Evolutionary conservation across 2,113 vertebrate species (phyloP).

Genomic region (Archocentrus centrarchus): DNA sequence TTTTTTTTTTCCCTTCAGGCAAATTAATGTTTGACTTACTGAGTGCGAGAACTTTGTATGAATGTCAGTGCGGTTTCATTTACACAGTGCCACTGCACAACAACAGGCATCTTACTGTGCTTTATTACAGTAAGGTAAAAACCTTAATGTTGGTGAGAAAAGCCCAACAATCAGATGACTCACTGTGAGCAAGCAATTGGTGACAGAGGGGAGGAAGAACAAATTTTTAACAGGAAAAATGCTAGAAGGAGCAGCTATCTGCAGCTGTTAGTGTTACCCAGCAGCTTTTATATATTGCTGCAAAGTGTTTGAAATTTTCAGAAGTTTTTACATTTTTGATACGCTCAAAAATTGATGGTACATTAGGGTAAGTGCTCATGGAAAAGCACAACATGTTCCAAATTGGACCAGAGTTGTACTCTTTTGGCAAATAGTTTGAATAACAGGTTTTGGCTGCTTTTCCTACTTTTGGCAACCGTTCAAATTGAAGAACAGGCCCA

Average conservation of each 20-base stretch:
- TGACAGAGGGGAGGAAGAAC: neutral
- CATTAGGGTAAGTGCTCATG: neutral
- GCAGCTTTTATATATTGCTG: neutral
- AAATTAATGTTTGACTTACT: neutral
- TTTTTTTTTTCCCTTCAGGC: neutral
- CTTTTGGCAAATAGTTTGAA: constrained; percentile 20
- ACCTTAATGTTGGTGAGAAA: too few species aligned
- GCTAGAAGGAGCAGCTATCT: too few species aligned
- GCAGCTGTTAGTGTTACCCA: neutral
- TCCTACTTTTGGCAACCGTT: neutral
- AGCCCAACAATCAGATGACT: too few species aligned
- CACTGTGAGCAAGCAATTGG: neutral
- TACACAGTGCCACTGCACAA: neutral
- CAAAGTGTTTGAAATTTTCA: neutral
- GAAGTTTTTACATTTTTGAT: neutral
- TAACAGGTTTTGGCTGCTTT: constrained; percentile 5
- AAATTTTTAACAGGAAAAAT: too few species aligned
- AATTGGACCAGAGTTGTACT: neutral
- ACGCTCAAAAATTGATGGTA: neutral
- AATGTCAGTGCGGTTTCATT: neutral
- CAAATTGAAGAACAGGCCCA: neutral
- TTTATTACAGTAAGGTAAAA: neutral
- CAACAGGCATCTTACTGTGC: neutral
- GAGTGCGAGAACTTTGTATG: neutral
- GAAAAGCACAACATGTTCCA: neutral